Evolutionary conservation across 2,797 vertebrate species (phyloP).

Genomic region (Neomorphus geoffroyi): DNA sequence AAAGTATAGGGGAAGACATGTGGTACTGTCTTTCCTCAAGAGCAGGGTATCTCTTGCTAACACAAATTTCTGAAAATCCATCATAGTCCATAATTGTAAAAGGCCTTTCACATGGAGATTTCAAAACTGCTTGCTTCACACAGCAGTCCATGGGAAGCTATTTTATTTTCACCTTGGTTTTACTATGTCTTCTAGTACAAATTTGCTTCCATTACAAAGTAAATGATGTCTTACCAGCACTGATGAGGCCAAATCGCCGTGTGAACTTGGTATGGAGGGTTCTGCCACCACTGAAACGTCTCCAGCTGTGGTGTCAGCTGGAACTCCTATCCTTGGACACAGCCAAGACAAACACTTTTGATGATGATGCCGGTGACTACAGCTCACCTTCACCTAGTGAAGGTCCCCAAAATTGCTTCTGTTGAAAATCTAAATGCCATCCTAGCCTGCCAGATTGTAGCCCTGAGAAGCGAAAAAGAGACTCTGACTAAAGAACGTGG

Average conservation of each 20-base stretch:
- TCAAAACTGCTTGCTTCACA: neutral
- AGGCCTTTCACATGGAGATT: neutral
- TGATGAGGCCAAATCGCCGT: neutral
- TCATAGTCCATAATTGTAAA: neutral
- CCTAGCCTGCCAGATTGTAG: neutral
- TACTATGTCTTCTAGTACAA: neutral
- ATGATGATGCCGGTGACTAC: fast-evolving
- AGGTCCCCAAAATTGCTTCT: neutral
- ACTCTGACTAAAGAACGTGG: neutral
- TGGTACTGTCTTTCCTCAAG: neutral
- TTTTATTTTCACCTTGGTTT: neutral
- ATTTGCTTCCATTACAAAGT: neutral
- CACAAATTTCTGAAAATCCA: neutral
- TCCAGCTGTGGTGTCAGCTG: neutral
- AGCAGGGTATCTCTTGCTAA: neutral
- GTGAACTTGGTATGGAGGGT: neutral
- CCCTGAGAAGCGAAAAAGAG: neutral
- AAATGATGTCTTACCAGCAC: neutral
- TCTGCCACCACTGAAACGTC: neutral
- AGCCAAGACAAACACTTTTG: neutral
- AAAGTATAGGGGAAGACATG: neutral
- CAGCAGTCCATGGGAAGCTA: neutral
- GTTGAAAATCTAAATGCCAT: neutral
- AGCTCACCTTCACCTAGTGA: neutral
- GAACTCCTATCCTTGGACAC: fast-evolving